phyloP scores from a whole-genome alignment of 2,888 invertebrate species.

The Eupithecia vulgata region DNA sequence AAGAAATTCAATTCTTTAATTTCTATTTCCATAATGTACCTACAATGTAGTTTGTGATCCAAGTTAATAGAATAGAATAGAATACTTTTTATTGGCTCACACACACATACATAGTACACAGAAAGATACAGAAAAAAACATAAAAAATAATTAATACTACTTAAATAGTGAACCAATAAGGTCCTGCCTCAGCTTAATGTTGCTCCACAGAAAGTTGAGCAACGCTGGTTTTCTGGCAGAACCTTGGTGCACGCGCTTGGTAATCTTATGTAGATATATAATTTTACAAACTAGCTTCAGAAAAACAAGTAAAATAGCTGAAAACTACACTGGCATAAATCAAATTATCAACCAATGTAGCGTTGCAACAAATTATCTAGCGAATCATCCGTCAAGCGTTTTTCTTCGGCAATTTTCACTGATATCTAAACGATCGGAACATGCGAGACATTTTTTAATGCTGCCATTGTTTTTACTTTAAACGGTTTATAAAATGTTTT shows the following conservation, averaged over 20 bases:
- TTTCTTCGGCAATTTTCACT: conserved; percentile 10
- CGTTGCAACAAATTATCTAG: conserved; percentile 2
- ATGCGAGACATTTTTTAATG: conserved; percentile 16
- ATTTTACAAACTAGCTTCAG: neutral
- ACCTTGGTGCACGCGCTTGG: too few relatives aligned
- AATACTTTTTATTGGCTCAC: too few relatives aligned
- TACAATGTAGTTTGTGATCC: neutral
- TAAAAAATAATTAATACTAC: too few relatives aligned
- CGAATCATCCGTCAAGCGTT: conserved; percentile 11
- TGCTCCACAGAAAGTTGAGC: too few relatives aligned
- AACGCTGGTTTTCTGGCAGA: too few relatives aligned
- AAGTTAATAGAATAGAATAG: too few relatives aligned
- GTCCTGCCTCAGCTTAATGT: too few relatives aligned
- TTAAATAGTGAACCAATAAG: too few relatives aligned
- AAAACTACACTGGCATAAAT: neutral
- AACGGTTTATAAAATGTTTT: neutral
- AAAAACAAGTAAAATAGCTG: neutral
- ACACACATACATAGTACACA: too few relatives aligned
- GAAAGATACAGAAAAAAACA: too few relatives aligned
- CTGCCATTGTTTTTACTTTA: neutral
- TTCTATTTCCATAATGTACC: neutral
- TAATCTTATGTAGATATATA: too few relatives aligned
- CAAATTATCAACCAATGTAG: neutral
- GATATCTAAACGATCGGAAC: conserved; percentile 26
- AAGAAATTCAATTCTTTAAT: neutral